A percentile compares a stretch with the other conserved stretches of the same genome.
Conservation (phyloP, 1,140 invertebrate species). For the Saxidomus purpurata region DNA sequence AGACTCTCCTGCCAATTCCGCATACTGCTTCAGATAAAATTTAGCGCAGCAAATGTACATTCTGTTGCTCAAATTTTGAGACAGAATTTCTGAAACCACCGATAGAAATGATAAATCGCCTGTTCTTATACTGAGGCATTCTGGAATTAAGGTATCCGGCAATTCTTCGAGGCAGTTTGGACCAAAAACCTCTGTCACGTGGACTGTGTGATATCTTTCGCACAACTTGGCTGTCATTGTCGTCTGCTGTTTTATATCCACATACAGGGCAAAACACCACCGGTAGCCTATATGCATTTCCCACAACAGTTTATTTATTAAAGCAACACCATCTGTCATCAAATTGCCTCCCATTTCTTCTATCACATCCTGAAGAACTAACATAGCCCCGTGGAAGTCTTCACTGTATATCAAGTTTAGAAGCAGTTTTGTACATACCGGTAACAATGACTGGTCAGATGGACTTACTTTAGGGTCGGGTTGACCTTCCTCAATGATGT, state of each 20-base stretch:
- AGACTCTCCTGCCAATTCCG: slow-evolving; percentile 12
- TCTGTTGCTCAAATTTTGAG: background rate
- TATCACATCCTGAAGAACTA: background rate
- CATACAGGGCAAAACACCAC: slow-evolving; percentile 27
- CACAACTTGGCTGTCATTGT: background rate
- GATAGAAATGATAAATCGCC: background rate
- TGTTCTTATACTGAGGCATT: background rate
- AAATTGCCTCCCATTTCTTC: background rate
- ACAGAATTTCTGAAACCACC: background rate
- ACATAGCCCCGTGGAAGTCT: background rate
- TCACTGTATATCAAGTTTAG: background rate
- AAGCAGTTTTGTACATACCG: background rate
- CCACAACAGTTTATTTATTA: background rate
- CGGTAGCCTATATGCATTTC: background rate
- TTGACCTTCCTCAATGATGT: background rate
- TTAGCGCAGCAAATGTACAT: background rate
- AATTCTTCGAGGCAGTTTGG: background rate
- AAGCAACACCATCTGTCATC: background rate
- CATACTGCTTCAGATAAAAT: slow-evolving; percentile 23
- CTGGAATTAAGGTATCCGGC: background rate
- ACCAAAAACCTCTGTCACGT: slow-evolving; percentile 32
- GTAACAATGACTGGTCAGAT: background rate
- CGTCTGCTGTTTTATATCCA: slow-evolving; percentile 1
- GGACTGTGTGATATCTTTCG: background rate
- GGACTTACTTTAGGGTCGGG: background rate